Evolutionary conservation across 2,888 invertebrate species (phyloP).

Genomic region (Tinea trinotella): DNA sequence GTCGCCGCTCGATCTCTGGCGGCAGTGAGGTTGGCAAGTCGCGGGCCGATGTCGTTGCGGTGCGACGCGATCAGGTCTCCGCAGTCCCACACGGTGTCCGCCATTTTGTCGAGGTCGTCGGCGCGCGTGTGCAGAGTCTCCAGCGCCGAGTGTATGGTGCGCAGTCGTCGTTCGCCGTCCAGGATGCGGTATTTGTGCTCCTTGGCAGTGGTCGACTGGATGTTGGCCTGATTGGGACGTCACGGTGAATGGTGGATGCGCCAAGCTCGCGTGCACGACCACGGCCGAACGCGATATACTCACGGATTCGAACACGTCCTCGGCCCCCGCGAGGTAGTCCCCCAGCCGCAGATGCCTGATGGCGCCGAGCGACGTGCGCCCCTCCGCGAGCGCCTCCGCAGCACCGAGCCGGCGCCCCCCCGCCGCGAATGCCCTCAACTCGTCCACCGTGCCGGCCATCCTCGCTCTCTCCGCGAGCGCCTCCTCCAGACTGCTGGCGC

Average conservation of each 20-base stretch:
- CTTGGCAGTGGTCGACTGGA: slow-evolving; percentile 55
- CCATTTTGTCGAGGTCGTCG: slow-evolving; percentile 56
- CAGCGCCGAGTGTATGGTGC: slow-evolving; percentile 33
- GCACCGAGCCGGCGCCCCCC: slow-evolving; percentile 38
- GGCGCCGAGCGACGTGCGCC: slow-evolving; percentile 49
- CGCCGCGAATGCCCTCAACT: slow-evolving; percentile 56
- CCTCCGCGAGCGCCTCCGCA: slow-evolving; percentile 47
- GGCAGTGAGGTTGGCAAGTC: slow-evolving; percentile 46
- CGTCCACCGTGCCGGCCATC: slow-evolving; percentile 49
- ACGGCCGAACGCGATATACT: slow-evolving; percentile 26
- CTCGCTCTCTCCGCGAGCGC: slow-evolving; percentile 50
- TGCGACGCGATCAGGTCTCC: slow-evolving; percentile 63
- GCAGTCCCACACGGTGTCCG: slow-evolving; percentile 58
- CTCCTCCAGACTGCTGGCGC: slow-evolving; percentile 54
- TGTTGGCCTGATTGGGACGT: slow-evolving; percentile 41
- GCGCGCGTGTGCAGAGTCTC: slow-evolving; percentile 50
- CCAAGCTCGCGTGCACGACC: too few species aligned
- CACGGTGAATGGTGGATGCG: too few species aligned
- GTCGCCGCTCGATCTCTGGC: slow-evolving; percentile 40
- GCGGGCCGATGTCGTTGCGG: slow-evolving; percentile 52
- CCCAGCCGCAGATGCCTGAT: slow-evolving; percentile 51
- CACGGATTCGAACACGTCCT: slow-evolving; percentile 55
- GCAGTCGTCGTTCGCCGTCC: slow-evolving; percentile 38
- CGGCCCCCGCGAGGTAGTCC: slow-evolving; percentile 49
- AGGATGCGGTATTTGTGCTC: slow-evolving; percentile 51